Percentiles rank a stretch among this genome's conserved stretches.
Conservation (phyloP, 2,113 vertebrate genomes). For the Aix galericulata region DNA sequence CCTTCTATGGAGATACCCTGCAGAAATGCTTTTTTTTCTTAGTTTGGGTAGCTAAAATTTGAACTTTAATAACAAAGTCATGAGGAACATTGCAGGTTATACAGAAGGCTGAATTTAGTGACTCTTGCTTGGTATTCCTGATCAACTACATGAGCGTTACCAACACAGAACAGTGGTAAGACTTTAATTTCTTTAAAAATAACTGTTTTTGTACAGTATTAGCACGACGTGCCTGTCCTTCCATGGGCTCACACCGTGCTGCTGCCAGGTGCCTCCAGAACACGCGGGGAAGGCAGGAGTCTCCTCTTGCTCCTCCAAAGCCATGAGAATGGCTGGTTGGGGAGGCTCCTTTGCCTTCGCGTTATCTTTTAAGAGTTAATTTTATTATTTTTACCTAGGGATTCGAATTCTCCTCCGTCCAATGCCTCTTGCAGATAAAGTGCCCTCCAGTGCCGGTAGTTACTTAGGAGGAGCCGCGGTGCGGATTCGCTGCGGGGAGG, state of each 20-base stretch:
- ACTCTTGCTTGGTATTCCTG: neutral
- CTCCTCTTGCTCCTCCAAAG: neutral
- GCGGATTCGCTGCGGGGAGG: fast-evolving
- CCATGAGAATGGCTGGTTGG: fast-evolving
- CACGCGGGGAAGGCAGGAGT: neutral
- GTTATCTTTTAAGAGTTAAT: neutral
- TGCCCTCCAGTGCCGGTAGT: fast-evolving
- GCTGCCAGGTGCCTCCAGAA: neutral
- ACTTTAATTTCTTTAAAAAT: neutral
- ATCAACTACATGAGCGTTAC: neutral
- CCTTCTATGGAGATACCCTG: neutral
- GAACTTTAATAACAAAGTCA: neutral
- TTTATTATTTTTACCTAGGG: neutral
- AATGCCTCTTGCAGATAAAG: neutral
- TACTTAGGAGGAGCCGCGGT: fast-evolving
- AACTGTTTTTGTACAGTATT: neutral
- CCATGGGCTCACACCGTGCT: neutral
- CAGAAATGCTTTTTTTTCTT: neutral
- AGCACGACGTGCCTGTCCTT: neutral
- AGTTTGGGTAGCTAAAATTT: neutral
- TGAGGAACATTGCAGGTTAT: neutral
- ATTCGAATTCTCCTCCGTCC: neutral
- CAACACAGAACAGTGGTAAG: neutral
- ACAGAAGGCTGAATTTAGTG: neutral
- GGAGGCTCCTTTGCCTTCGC: neutral